These are phyloP conservation scores for Bombus ignitus DNA, from an alignment of 1,140 invertebrate species.

Conservation along the genomic window DNA sequence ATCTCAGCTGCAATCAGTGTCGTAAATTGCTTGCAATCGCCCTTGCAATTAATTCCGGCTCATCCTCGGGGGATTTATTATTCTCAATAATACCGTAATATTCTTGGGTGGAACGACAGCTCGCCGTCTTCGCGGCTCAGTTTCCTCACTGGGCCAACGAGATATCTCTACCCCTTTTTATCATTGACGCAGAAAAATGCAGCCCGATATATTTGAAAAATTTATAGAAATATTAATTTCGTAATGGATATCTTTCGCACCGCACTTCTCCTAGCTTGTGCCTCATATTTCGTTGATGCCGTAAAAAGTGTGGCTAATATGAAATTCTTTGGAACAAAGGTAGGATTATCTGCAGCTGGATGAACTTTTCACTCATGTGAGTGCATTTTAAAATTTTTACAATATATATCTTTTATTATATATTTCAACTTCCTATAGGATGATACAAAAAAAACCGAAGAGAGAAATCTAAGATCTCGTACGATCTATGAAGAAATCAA, in stretches of 20 bases:
- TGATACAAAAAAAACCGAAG: too few relatives aligned
- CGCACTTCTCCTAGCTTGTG: not conserved
- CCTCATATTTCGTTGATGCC: not conserved
- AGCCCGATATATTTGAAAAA: conserved; percentile 3
- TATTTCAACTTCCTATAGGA: too few relatives aligned
- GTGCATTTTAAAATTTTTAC: too few relatives aligned
- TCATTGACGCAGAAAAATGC: conserved; percentile 29
- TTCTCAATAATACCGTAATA: conserved; percentile 73
- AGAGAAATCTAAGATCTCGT: too few relatives aligned
- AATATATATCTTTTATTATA: too few relatives aligned
- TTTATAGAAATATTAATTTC: not conserved
- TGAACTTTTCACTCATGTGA: not conserved
- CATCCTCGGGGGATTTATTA: conserved; percentile 73
- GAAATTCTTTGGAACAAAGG: not conserved
- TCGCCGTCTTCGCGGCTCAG: conserved; percentile 15
- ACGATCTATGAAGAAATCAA: too few relatives aligned
- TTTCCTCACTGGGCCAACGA: conserved; percentile 16
- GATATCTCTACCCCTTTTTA: conserved; percentile 8
- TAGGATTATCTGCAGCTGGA: not conserved
- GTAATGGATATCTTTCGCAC: not conserved
- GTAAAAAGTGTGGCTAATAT: not conserved
- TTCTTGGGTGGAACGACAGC: conserved; percentile 60
- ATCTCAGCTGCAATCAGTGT: conserved; percentile 74
- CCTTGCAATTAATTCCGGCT: conserved; percentile 74
- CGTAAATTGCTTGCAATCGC: conserved; percentile 75